A percentile compares a stretch with the other conserved stretches of the same genome.
Evolutionary conservation across 2,113 vertebrate genomes (phyloP).

Genomic region (Trochalopteron elliotii): DNA sequence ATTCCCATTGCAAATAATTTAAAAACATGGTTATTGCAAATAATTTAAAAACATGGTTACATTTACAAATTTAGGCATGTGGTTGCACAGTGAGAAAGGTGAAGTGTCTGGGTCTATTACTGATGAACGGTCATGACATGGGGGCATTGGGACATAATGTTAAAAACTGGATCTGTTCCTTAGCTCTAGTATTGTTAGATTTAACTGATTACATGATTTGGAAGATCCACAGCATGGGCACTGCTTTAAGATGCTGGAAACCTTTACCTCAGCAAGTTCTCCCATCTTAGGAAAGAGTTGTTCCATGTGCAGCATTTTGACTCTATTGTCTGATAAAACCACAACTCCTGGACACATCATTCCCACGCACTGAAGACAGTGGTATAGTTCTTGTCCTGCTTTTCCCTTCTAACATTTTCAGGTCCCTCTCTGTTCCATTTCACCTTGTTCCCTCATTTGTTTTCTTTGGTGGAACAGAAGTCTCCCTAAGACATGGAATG

Average conservation of each 20-base stretch:
- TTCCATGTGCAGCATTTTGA: neutral
- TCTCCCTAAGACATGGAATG: neutral
- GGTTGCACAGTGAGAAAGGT: neutral
- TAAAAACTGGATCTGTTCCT: neutral
- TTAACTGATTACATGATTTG: neutral
- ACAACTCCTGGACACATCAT: neutral
- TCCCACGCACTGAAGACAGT: neutral
- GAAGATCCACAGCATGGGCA: neutral
- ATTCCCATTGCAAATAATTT: neutral
- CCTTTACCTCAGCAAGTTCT: neutral
- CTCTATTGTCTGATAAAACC: neutral
- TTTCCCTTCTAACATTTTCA: neutral
- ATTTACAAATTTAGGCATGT: neutral
- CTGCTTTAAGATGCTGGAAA: neutral
- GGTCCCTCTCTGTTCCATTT: neutral
- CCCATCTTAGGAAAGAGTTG: neutral
- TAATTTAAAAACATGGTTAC: neutral
- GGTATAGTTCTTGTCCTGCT: neutral
- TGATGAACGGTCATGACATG: fast-evolving
- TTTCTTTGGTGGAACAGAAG: neutral
- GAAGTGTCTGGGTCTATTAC: neutral
- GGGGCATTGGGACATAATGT: neutral
- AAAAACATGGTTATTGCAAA: neutral
- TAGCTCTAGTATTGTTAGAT: neutral
- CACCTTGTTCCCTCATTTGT: neutral